Evolutionary conservation across 2,888 invertebrate species (phyloP), one percentile per base, ranked within the genome.

Genomic region (Invenusta paracnida): DNA sequence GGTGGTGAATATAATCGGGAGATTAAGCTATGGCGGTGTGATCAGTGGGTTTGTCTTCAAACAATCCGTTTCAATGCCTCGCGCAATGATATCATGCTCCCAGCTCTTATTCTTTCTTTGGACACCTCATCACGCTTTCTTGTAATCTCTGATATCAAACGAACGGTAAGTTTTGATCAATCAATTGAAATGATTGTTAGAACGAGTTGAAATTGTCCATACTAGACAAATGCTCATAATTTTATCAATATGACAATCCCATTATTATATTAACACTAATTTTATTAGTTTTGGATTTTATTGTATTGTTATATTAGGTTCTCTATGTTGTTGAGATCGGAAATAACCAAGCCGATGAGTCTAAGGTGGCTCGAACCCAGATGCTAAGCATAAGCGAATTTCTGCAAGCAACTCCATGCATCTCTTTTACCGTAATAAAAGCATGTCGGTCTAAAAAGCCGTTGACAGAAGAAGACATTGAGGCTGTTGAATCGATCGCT

Each of bases 21-120:
- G 89, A 92, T 98, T 85, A 97, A 97, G 92, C 93, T 92, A 95
- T 98, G 97, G 97, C 96, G 96, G 2, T 98, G 97, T 91, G 96
- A 97, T 90, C 93, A 95, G 0, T 98, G 98, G 98, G 93, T 94
- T 82, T 97, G 97, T 90, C 92, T 97, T n/a, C 98, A 91, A 88
- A 90, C 90, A 17, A 85, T 92, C 31, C 88, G 88, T 89, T 91
- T 88, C 82, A 87, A 73, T 48, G 23, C 83, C 30, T 27, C 48
- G 23, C 23, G 29, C 1, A 48, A 48, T 0, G 27, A 30, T 17
- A 29, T 82, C 31, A 29, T 67, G n/a, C 89, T 89, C 23, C 90
- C 90, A 0, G 93, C 94, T 29, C 91, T 96, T 73, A 95, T 95
- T 91, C 95, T 95, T 0, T 93, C 94, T 88, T 93, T 97, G 84